phyloP scores from a whole-genome alignment of 2,113 vertebrate species.

The Salvelinus sp. region DNA sequence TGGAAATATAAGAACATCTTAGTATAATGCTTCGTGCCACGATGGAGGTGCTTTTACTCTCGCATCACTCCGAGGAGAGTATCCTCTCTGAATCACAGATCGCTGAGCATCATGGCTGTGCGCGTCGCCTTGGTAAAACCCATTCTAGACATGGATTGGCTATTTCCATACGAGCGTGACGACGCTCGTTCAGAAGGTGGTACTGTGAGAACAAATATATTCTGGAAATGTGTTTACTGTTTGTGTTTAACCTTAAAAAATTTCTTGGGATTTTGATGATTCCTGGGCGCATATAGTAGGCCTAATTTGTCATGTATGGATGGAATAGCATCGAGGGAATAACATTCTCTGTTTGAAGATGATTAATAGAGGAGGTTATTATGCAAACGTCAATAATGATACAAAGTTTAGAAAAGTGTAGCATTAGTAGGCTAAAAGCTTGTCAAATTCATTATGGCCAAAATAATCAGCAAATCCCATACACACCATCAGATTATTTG shows the following conservation, averaged over 20 bases:
- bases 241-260: neutral
- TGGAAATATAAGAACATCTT: neutral
- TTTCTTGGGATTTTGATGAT: neutral
- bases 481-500: neutral
- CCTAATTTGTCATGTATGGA: neutral
- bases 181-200: conserved; percentile 20
- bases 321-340: neutral
- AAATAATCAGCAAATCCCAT: neutral
- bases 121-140: conserved; percentile 29
- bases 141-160: conserved; percentile 44
- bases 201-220: conserved; percentile 1
- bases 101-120: conserved; percentile 39
- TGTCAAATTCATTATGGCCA: too few species aligned
- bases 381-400: neutral
- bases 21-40: conserved; percentile 1
- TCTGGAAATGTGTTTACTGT: neutral
- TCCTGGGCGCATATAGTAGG: neutral
- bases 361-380: neutral
- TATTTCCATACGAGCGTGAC: conserved; percentile 33
- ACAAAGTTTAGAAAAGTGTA: neutral
- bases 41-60: conserved; percentile 1
- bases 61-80: conserved; percentile 8
- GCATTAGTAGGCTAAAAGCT: neutral
- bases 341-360: neutral
- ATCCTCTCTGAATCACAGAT: conserved; percentile 1